These are phyloP conservation scores for Gandaritis pyraliata DNA, from an alignment of 2,888 invertebrate species.

Conservation along the genomic window DNA sequence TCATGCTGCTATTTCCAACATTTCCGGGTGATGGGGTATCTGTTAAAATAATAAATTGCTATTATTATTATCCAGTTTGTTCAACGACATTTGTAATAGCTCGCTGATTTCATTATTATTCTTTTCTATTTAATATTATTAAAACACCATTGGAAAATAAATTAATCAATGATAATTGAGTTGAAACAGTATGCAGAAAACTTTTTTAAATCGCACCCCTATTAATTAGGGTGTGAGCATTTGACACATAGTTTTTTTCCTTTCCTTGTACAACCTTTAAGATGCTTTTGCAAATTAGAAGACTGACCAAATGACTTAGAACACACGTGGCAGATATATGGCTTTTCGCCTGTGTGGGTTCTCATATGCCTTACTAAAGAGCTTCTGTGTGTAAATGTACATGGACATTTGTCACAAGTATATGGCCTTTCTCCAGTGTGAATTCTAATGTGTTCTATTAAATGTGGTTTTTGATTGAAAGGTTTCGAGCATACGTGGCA, in stretches of 20 bases:
- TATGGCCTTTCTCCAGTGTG: no score
- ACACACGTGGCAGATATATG: slow-evolving; percentile 18
- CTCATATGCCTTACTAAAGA: slow-evolving; percentile 14
- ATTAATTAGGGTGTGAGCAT: neutral
- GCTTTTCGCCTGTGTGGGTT: no score
- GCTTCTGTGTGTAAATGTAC: slow-evolving; percentile 12
- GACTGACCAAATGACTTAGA: slow-evolving; percentile 12
- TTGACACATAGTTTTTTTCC: slow-evolving; percentile 6
- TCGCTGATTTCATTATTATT: no score
- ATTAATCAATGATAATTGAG: no score
- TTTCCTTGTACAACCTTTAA: slow-evolving; percentile 1
- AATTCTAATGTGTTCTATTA: slow-evolving; percentile 21
- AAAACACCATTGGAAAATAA: no score
- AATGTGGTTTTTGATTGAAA: slow-evolving; percentile 5
- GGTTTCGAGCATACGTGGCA: slow-evolving; percentile 18
- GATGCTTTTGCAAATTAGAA: slow-evolving; percentile 21
- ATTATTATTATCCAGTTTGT: neutral
- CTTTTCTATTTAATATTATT: no score
- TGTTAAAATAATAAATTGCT: slow-evolving; percentile 4
- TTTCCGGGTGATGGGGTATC: neutral
- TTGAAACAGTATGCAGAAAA: no score
- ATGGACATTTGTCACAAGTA: slow-evolving; percentile 6
- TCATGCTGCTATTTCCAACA: neutral
- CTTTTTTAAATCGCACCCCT: no score
- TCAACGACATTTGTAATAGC: no score